These are phyloP conservation scores for Pseudorasbora parva DNA, from an alignment of 2,113 vertebrate species.

Conservation along the genomic window DNA sequence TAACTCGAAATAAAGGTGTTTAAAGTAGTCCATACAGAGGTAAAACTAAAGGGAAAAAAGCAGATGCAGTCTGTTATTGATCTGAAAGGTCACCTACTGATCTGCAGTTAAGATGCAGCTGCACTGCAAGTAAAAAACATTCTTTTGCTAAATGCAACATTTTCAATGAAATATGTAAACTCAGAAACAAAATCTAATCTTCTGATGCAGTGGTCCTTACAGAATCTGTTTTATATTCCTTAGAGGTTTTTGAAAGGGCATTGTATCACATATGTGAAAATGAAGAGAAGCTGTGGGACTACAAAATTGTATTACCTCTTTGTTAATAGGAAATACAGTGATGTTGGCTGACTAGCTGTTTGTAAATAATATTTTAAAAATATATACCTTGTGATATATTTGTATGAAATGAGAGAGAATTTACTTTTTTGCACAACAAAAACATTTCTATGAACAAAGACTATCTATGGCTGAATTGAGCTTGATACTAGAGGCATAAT, in stretches of 20 bases:
- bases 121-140: background rate
- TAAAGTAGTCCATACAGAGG: constrained; percentile 2
- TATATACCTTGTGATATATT: too few species aligned
- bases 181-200: background rate
- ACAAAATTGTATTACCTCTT: background rate
- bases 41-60: background rate
- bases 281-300: background rate
- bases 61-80: background rate
- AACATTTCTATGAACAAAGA: background rate
- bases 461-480: background rate
- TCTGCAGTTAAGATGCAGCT: background rate
- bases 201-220: background rate
- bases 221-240: background rate
- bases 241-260: background rate
- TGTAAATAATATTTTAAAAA: background rate
- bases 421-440: background rate
- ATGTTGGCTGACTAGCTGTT: background rate
- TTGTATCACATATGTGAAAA: background rate
- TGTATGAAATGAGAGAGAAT: background rate
- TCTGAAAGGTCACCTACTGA: background rate
- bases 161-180: constrained; percentile 9
- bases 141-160: background rate
- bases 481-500: background rate
- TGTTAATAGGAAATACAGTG: background rate
- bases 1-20: constrained; percentile 69